Percentiles rank a stretch among this genome's conserved stretches.
Evolutionary conservation across 2,113 vertebrate species (phyloP).

Genomic region (Phaethon lepturus): DNA sequence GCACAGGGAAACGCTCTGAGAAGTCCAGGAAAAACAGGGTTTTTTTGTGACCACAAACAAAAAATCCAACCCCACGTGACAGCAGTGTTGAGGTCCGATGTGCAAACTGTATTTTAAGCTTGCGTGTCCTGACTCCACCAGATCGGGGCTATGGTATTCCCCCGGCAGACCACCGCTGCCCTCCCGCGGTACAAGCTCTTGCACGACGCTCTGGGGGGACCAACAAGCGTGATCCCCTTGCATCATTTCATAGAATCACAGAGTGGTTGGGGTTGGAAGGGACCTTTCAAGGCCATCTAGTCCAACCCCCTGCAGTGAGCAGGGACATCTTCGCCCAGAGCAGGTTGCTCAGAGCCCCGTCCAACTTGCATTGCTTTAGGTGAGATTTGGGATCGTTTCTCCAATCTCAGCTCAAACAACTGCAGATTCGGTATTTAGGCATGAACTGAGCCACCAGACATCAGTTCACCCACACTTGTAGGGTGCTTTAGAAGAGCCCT

Average conservation of each 20-base stretch:
- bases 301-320: too few relatives aligned
- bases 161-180: not conserved
- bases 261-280: too few relatives aligned
- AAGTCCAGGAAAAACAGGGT: not conserved
- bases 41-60: not conserved
- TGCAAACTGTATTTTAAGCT: rapidly evolving
- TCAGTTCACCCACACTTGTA: rapidly evolving
- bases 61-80: not conserved
- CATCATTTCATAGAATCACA: too few relatives aligned
- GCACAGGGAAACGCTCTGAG: rapidly evolving
- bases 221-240: rapidly evolving
- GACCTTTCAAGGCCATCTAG: too few relatives aligned
- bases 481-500: not conserved
- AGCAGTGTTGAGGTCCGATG: not conserved
- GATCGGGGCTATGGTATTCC: rapidly evolving
- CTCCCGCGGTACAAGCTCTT: rapidly evolving
- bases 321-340: too few relatives aligned
- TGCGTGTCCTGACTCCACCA: rapidly evolving
- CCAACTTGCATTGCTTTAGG: not conserved
- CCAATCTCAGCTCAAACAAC: not conserved
- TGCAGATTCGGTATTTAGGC: not conserved
- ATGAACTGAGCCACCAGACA: not conserved
- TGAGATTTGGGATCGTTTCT: not conserved
- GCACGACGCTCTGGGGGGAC: rapidly evolving
- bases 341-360: too few relatives aligned